Evolutionary conservation across 2,113 vertebrate species (phyloP).

Genomic region (Galemys pyrenaicus): DNA sequence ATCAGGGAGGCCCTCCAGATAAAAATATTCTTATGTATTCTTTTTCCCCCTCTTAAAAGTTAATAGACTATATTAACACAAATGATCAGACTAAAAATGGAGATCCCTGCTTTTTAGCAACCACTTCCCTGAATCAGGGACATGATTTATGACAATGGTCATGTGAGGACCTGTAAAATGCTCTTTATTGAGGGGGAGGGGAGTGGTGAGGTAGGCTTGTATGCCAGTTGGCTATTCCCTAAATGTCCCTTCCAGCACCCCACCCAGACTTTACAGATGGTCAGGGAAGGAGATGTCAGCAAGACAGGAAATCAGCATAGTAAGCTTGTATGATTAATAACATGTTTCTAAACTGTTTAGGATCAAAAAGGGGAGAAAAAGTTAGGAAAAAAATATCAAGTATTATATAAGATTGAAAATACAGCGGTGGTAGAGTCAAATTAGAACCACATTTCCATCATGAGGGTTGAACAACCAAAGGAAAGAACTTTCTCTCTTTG

Average conservation of each 20-base stretch:
- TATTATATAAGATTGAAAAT: background rate
- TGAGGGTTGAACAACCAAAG: background rate
- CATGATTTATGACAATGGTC: background rate
- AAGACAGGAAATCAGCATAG: background rate
- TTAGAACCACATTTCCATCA: background rate
- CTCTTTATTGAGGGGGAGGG: background rate
- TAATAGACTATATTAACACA: background rate
- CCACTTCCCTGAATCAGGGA: background rate
- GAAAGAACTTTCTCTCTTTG: background rate
- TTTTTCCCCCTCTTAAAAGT: background rate
- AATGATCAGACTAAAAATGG: background rate
- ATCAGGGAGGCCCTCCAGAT: no score
- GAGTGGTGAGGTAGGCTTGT: background rate
- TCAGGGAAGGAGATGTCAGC: background rate
- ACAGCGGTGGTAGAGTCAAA: background rate
- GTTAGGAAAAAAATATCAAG: background rate
- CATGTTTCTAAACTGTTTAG: background rate
- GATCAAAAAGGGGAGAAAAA: background rate
- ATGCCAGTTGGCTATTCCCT: rapidly evolving
- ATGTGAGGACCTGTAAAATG: background rate
- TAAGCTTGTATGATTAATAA: background rate
- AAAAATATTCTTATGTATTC: background rate
- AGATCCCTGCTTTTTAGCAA: background rate
- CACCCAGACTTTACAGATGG: background rate
- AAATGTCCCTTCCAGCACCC: background rate